Evolutionary conservation across 2,113 vertebrate genomes (phyloP).

Genomic region (Lasiurus cinereus): DNA sequence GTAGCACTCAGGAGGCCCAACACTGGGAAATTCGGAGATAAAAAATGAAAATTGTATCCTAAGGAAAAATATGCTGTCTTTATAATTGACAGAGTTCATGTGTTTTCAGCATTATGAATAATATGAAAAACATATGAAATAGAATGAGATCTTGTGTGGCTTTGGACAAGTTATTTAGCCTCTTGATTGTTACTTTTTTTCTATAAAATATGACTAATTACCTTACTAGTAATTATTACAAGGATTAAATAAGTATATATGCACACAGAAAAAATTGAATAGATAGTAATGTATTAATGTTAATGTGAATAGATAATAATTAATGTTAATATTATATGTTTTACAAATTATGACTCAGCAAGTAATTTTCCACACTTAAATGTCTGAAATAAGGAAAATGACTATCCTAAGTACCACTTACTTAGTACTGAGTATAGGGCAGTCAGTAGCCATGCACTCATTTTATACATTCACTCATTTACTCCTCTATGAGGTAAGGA

Average conservation of each 20-base stretch:
- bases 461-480: background rate
- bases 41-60: slow-evolving; percentile 38
- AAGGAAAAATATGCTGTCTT: slow-evolving; percentile 44
- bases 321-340: background rate
- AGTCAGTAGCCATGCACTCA: background rate
- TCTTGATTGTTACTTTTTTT: background rate
- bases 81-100: background rate
- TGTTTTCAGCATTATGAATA: slow-evolving; percentile 10
- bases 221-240: background rate
- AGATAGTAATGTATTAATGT: background rate
- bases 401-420: background rate
- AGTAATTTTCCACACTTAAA: slow-evolving; percentile 24
- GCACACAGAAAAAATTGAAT: background rate
- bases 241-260: background rate
- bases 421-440: background rate
- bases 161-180: background rate
- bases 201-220: slow-evolving; percentile 2
- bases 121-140: background rate
- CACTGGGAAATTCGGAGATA: background rate
- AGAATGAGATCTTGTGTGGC: too few relatives aligned
- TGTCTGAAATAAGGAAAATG: slow-evolving; percentile 17
- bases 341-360: background rate
- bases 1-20: background rate
- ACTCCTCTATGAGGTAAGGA: background rate
- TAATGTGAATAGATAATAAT: background rate